A percentile compares a stretch with the other conserved stretches of the same genome.
These are phyloP conservation scores for Callaeas wilsoni DNA, from an alignment of 2,113 vertebrate species.

Conservation along the genomic window DNA sequence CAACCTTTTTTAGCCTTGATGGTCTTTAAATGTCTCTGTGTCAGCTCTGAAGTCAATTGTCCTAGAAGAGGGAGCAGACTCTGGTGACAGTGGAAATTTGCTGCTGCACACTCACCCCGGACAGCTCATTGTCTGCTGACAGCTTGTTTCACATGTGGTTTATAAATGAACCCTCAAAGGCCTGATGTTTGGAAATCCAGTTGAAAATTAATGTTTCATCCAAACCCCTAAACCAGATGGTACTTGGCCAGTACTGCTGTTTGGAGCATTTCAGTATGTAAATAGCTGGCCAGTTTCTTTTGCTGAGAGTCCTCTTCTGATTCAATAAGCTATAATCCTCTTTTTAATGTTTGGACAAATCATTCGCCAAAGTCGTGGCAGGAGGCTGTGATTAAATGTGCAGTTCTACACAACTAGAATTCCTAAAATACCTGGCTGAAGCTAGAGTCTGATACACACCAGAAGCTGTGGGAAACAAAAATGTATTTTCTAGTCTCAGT, in stretches of 20 bases:
- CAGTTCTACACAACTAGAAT: neutral
- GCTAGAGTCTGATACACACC: neutral
- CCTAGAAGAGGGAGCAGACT: neutral
- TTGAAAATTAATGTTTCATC: neutral
- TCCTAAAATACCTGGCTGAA: neutral
- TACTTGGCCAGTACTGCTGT: neutral
- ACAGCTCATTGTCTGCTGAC: neutral
- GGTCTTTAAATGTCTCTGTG: neutral
- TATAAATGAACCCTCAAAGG: neutral
- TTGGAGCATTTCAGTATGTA: neutral
- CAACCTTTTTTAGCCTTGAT: neutral
- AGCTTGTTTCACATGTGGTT: neutral
- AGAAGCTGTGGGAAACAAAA: neutral
- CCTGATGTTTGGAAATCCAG: neutral
- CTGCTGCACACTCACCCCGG: neutral
- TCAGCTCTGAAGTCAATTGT: neutral
- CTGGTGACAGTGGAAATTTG: neutral
- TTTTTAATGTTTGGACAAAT: neutral
- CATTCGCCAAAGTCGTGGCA: neutral
- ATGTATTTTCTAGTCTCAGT: neutral
- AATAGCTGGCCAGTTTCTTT: neutral
- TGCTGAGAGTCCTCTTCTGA: neutral
- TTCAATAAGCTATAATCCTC: neutral
- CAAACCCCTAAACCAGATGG: slow-evolving; percentile 19
- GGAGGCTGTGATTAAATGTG: neutral